A percentile compares a stretch with the other conserved stretches of the same genome.
phyloP scores from a whole-genome alignment of 1,140 invertebrate genomes.

The Drosophila leontia region DNA sequence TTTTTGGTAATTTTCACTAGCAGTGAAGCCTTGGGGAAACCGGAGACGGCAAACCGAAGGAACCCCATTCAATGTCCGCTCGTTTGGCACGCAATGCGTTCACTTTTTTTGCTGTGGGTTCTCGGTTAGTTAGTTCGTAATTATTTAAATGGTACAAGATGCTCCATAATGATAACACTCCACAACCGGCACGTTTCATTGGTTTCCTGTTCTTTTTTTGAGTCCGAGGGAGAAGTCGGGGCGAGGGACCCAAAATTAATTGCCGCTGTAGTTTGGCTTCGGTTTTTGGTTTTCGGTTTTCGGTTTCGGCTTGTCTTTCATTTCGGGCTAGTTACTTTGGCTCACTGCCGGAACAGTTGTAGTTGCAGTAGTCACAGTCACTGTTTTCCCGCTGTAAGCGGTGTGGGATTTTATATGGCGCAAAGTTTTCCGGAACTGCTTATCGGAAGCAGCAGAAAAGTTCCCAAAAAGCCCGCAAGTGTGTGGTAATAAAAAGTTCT shows the following conservation, averaged over 20 bases:
- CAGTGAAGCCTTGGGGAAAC: not conserved
- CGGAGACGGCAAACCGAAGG: not conserved
- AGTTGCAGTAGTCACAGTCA: slow-evolving; percentile 60
- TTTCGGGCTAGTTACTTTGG: slow-evolving; percentile 61
- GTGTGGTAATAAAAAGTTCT: slow-evolving; percentile 82
- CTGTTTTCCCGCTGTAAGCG: slow-evolving; percentile 47
- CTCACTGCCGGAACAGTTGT: slow-evolving; percentile 59
- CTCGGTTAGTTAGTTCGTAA: slow-evolving; percentile 56
- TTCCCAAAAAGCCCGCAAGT: slow-evolving; percentile 79
- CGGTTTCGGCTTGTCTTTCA: slow-evolving; percentile 48
- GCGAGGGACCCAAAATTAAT: slow-evolving; percentile 63
- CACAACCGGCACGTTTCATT: slow-evolving; percentile 64
- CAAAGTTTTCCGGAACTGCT: slow-evolving; percentile 69
- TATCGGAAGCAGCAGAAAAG: slow-evolving; percentile 72
- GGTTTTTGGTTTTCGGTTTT: slow-evolving; percentile 36
- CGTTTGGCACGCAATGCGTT: slow-evolving; percentile 49
- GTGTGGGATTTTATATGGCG: slow-evolving; percentile 48
- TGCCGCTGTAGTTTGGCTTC: slow-evolving; percentile 66
- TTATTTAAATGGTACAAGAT: slow-evolving; percentile 80
- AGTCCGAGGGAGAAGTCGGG: not conserved
- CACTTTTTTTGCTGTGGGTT: slow-evolving; percentile 28
- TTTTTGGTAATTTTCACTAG: slow-evolving; percentile 42
- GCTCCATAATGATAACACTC: slow-evolving; percentile 63
- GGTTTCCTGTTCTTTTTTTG: slow-evolving; percentile 17
- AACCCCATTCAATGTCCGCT: slow-evolving; percentile 26